phyloP scores from a whole-genome alignment of 2,888 invertebrate genomes.

The Spicauda simplicius region DNA sequence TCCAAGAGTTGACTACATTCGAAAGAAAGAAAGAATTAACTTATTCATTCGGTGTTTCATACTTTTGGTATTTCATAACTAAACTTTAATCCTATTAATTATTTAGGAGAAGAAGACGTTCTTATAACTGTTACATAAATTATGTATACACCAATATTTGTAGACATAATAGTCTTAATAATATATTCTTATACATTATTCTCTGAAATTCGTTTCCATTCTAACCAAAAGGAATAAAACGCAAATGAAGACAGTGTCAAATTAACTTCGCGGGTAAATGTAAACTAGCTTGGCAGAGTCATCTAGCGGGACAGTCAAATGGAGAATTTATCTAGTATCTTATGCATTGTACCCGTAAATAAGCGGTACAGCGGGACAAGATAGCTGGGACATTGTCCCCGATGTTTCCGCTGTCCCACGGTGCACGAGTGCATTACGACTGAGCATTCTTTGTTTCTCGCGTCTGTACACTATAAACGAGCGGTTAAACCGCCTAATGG shows the following conservation, averaged over 20 bases:
- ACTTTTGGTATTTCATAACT: too few species aligned
- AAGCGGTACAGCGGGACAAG: slow-evolving; percentile 68
- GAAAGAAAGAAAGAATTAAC: too few species aligned
- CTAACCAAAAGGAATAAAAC: slow-evolving; percentile 22
- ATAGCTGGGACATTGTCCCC: slow-evolving; percentile 67
- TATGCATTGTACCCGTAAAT: slow-evolving; percentile 66
- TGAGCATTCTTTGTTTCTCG: slow-evolving; percentile 69
- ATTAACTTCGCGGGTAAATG: slow-evolving; percentile 33
- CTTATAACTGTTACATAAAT: too few species aligned
- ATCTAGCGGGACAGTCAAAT: slow-evolving; percentile 52
- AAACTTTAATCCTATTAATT: too few species aligned
- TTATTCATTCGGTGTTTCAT: too few species aligned
- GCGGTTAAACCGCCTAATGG: slow-evolving; percentile 47
- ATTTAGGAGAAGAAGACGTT: too few species aligned
- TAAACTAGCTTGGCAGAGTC: slow-evolving; percentile 39
- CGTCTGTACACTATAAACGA: slow-evolving; percentile 50
- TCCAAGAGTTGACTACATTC: too few species aligned
- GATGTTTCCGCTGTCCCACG: slow-evolving; percentile 63
- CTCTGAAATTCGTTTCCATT: slow-evolving; percentile 13
- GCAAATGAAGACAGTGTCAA: slow-evolving; percentile 32
- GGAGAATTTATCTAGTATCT: slow-evolving; percentile 63
- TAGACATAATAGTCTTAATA: too few species aligned
- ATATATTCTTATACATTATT: too few species aligned
- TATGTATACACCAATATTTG: too few species aligned
- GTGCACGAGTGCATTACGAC: slow-evolving; percentile 66